Evolutionary conservation across 2,797 vertebrate genomes (phyloP).

Genomic region (Crenuchus spilurus): DNA sequence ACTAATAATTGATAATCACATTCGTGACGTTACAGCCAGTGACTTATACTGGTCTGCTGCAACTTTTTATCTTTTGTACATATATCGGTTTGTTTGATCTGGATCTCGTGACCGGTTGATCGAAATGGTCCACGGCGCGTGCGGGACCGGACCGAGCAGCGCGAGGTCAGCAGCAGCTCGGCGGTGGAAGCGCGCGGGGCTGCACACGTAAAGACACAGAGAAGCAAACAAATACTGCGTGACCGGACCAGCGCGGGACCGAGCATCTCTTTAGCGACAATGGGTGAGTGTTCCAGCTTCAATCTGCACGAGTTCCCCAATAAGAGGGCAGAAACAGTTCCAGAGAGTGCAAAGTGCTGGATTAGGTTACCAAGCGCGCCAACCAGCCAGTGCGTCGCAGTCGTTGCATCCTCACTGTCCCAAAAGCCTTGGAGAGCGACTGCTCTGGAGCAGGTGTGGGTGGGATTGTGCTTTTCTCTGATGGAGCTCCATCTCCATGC

Average conservation of each 20-base stretch:
- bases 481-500: too few relatives aligned
- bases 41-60: too few relatives aligned
- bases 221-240: neutral
- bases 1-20: neutral
- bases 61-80: neutral
- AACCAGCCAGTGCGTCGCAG: neutral
- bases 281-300: constrained; percentile 1
- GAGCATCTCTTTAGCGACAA: neutral
- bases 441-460: constrained; percentile 32
- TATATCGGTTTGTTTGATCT: neutral
- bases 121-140: neutral
- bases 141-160: neutral
- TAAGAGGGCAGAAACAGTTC: neutral
- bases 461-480: too few relatives aligned
- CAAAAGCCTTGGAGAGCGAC: neutral
- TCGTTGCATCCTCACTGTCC: neutral
- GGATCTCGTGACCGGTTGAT: neutral
- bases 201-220: neutral
- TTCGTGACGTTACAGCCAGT: neutral
- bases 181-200: neutral
- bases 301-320: neutral
- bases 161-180: neutral
- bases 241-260: neutral
- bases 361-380: neutral
- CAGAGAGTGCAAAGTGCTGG: neutral